Evolutionary conservation across 2,888 invertebrate species (phyloP).

Genomic region (Uloborus plumipes): DNA sequence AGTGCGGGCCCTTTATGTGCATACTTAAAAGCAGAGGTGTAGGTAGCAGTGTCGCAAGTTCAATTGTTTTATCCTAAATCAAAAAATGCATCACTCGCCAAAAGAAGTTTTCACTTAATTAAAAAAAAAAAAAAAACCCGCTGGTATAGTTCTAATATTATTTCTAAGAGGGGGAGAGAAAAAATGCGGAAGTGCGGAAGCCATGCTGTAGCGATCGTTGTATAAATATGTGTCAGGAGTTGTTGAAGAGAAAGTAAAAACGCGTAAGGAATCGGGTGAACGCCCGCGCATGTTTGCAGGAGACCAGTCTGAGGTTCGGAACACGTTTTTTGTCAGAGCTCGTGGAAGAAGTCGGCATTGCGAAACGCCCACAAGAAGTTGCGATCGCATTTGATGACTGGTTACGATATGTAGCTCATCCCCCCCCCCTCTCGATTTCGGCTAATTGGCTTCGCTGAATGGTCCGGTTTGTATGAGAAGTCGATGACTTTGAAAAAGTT

Average conservation of each 20-base stretch:
- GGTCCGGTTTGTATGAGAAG: conserved; percentile 13
- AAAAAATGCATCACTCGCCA: too few species aligned
- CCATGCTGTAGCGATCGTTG: not conserved
- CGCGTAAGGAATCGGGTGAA: conserved; percentile 5
- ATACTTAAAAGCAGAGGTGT: too few species aligned
- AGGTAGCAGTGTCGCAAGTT: too few species aligned
- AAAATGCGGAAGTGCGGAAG: too few species aligned
- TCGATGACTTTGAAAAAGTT: conserved; percentile 14
- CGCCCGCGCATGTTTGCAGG: conserved; percentile 5
- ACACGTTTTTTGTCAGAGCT: not conserved
- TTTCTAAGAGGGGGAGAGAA: too few species aligned
- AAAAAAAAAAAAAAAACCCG: too few species aligned
- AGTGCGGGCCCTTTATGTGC: too few species aligned
- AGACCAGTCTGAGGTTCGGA: conserved; percentile 10
- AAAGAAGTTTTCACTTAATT: too few species aligned
- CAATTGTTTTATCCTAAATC: too few species aligned
- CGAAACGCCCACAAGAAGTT: too few species aligned
- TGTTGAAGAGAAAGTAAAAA: not conserved
- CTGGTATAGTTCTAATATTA: too few species aligned
- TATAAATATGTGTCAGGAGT: conserved; percentile 15
- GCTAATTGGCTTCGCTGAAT: conserved; percentile 9
- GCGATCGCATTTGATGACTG: too few species aligned
- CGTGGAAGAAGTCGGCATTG: conserved; percentile 4
- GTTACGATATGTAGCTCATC: not conserved
- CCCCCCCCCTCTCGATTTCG: conserved; percentile 1